Evolutionary conservation across 1,140 invertebrate species (phyloP).

Genomic region (Caenorhabditis tropicalis): DNA sequence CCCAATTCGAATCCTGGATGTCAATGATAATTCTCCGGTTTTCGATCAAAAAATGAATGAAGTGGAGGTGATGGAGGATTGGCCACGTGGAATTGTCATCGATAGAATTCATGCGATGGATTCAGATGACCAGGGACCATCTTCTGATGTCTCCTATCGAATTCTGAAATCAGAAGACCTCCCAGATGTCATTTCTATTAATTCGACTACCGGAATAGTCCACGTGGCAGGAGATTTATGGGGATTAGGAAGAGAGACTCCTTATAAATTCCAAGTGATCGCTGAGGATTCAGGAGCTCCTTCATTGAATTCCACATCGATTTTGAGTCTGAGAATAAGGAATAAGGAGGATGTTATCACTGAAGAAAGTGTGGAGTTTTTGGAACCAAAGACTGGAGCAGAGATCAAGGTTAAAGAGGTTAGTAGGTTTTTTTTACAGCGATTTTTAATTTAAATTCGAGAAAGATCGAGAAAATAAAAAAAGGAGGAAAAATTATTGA

Average conservation of each 20-base stretch:
- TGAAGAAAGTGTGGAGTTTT: not conserved
- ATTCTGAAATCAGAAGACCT: not conserved
- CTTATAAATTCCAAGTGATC: not conserved
- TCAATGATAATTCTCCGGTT: conserved; percentile 47
- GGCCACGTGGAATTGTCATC: conserved; percentile 25
- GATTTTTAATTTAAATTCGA: not conserved
- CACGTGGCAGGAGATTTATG: conserved; percentile 2
- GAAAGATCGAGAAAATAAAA: too few relatives aligned
- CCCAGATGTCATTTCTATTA: conserved; percentile 27
- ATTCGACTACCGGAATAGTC: conserved; percentile 18
- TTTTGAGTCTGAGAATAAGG: conserved; percentile 15
- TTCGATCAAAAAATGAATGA: conserved; percentile 1
- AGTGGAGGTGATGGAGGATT: conserved; percentile 40
- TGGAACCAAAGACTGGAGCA: not conserved
- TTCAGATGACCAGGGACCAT: not conserved
- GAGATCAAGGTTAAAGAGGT: not conserved
- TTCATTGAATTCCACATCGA: not conserved
- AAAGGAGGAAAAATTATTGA: too few relatives aligned
- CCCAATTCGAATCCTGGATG: conserved; percentile 27
- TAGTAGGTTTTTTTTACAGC: too few relatives aligned
- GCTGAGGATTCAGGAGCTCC: conserved; percentile 23
- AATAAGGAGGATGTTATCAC: not conserved
- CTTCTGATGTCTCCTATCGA: not conserved
- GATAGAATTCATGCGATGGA: conserved; percentile 7
- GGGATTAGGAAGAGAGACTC: conserved; percentile 13